These are phyloP conservation scores for Tadarida brasiliensis DNA, from an alignment of 2,797 vertebrate species.

Conservation along the genomic window DNA sequence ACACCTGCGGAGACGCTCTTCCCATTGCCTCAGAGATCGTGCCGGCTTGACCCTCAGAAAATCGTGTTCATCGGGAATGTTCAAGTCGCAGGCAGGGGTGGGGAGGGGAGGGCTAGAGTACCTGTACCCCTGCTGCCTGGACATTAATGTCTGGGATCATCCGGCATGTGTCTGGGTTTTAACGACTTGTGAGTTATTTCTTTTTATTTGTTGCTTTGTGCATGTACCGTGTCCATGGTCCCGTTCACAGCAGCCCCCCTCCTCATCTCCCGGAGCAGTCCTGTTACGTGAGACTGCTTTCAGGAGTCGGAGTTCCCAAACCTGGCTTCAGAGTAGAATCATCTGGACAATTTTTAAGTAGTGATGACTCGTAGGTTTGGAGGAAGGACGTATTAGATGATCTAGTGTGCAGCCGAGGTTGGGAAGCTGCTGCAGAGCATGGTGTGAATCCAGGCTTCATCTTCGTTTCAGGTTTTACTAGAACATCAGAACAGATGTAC, in stretches of 20 bases:
- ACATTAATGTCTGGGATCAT: neutral
- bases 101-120: neutral
- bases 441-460: neutral
- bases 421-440: neutral
- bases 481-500: neutral
- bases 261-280: neutral
- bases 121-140: neutral
- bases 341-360: neutral
- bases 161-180: neutral
- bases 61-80: neutral
- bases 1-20: neutral
- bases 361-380: neutral
- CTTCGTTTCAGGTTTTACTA: neutral
- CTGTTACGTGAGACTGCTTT: neutral
- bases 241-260: neutral
- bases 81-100: neutral
- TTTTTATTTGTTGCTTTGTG: neutral
- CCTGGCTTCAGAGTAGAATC: neutral
- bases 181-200: neutral
- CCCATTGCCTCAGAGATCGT: neutral
- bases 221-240: neutral
- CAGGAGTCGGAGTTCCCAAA: neutral
- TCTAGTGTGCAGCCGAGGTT: neutral
- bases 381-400: neutral
- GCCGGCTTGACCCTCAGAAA: neutral